A percentile compares a stretch with the other conserved stretches of the same genome.
Evolutionary conservation across 92 coral and sea anemone species (phyloP).

Genomic region (Phenganax stokvisi): DNA sequence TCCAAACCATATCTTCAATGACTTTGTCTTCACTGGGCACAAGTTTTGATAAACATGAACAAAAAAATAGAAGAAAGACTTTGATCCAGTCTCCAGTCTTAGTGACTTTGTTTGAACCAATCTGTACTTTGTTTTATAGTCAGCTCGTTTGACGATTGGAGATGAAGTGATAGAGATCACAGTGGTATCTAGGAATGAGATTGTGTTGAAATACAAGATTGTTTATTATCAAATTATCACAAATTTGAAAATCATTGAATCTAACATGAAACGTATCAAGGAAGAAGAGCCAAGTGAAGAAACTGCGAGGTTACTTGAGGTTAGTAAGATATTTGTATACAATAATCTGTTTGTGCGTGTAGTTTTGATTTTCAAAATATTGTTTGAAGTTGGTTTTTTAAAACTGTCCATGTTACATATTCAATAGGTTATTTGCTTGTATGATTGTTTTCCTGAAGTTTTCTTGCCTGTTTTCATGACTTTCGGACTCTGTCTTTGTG

Average conservation of each 20-base stretch:
- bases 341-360: background rate
- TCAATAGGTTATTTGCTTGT: no score
- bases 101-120: no score
- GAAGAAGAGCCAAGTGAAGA: conserved; percentile 34
- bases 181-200: conserved; percentile 27
- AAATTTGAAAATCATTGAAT: conserved; percentile 20
- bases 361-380: background rate
- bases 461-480: no score
- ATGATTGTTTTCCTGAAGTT: no score
- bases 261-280: conserved; percentile 22
- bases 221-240: conserved; percentile 37
- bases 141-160: conserved; percentile 20
- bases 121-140: background rate
- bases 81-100: no score
- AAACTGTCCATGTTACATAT: no score
- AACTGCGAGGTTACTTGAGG: conserved; percentile 35
- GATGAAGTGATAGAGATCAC: conserved; percentile 38
- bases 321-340: background rate
- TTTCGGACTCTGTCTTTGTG: no score
- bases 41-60: no score
- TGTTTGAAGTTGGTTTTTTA: background rate
- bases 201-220: conserved; percentile 37
- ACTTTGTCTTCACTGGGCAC: no score
- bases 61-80: no score
- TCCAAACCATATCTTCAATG: no score